These are phyloP conservation scores for Scaptomyza tumidula DNA, from an alignment of 2,888 invertebrate genomes.

Conservation along the genomic window DNA sequence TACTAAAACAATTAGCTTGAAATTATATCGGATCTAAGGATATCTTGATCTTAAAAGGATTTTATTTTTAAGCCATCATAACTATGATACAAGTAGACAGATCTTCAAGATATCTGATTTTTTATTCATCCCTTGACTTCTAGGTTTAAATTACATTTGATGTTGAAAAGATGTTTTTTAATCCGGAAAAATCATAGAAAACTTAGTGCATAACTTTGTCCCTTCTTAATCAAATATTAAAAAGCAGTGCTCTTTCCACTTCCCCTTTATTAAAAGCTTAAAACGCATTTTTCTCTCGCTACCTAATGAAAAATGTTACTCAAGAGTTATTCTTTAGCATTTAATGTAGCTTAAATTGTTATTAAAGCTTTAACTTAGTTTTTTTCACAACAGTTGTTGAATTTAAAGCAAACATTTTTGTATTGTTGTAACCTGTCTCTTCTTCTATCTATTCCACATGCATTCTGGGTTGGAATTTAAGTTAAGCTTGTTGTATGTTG, in stretches of 20 bases:
- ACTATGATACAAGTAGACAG: background rate
- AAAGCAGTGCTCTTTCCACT: too few relatives aligned
- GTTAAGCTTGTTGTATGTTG: constrained; percentile 50
- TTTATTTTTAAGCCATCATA: too few relatives aligned
- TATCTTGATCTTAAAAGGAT: background rate
- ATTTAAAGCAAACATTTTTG: background rate
- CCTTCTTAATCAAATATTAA: too few relatives aligned
- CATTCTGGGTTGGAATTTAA: constrained; percentile 41
- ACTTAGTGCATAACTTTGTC: too few relatives aligned
- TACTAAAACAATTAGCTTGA: background rate
- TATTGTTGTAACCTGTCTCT: background rate
- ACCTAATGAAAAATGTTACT: too few relatives aligned
- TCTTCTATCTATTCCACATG: background rate
- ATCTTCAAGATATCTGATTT: too few relatives aligned
- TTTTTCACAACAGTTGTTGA: background rate
- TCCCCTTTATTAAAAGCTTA: too few relatives aligned
- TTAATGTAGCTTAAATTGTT: background rate
- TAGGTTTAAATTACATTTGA: background rate
- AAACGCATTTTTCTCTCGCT: too few relatives aligned
- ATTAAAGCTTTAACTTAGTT: background rate
- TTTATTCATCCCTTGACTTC: too few relatives aligned
- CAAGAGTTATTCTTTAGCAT: background rate
- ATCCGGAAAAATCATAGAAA: too few relatives aligned
- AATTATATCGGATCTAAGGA: background rate
- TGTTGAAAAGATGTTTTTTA: background rate